Percentiles rank a stretch among this genome's conserved stretches.
These are phyloP conservation scores for Stylophora pistillata DNA, from an alignment of 64 coral and sea anemone species.

Conservation along the genomic window DNA sequence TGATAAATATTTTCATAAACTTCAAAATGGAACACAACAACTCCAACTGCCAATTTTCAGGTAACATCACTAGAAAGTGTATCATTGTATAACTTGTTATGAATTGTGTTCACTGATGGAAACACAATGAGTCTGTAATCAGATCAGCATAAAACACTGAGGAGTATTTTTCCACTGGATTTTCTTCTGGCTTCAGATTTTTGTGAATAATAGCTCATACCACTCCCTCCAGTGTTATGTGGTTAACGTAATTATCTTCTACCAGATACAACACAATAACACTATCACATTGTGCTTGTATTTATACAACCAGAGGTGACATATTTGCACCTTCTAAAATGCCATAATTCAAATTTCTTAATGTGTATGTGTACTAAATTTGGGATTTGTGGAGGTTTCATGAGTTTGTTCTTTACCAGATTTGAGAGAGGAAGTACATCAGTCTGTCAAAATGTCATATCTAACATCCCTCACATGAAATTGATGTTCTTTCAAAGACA, in stretches of 20 bases:
- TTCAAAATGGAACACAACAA: constrained; percentile 43
- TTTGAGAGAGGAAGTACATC: too few species aligned
- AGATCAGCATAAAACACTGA: constrained; percentile 11
- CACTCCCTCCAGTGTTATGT: constrained; percentile 13
- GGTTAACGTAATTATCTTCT: neutral
- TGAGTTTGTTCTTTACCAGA: too few species aligned
- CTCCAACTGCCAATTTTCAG: constrained; percentile 40
- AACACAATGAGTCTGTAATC: neutral
- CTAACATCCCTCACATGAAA: too few species aligned
- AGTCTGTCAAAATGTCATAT: too few species aligned
- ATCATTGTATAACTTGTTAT: neutral
- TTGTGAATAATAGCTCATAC: neutral
- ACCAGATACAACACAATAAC: neutral
- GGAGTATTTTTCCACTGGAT: neutral
- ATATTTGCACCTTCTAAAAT: neutral
- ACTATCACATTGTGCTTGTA: neutral
- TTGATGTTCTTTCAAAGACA: too few species aligned
- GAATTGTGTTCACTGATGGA: neutral
- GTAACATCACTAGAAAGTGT: neutral
- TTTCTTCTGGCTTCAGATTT: neutral
- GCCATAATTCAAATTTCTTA: neutral
- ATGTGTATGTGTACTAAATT: too few species aligned
- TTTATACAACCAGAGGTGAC: neutral
- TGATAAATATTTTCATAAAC: neutral
- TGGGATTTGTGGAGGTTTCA: too few species aligned